These are phyloP conservation scores for Apus apus DNA, from an alignment of 2,113 vertebrate genomes.

Conservation along the genomic window DNA sequence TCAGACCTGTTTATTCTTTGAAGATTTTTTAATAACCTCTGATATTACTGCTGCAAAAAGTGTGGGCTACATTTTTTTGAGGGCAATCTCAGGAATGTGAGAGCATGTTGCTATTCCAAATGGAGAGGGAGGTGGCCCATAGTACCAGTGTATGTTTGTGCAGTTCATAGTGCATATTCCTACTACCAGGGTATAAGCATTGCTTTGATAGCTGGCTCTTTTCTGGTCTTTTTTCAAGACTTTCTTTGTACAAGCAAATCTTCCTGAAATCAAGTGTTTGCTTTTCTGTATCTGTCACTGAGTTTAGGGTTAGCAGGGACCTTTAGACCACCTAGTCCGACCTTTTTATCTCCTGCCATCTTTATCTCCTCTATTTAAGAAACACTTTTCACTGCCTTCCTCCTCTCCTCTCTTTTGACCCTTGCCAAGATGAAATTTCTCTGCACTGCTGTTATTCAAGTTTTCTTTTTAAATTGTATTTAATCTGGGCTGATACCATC, in stretches of 20 bases:
- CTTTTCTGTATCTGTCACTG: conserved; percentile 32
- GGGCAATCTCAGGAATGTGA: conserved; percentile 22
- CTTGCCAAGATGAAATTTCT: neutral
- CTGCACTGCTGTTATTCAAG: neutral
- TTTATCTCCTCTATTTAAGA: conserved; percentile 25
- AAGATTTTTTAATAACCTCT: neutral
- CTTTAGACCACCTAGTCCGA: conserved; percentile 41
- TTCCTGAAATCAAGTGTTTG: conserved; percentile 38
- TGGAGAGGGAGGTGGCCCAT: neutral
- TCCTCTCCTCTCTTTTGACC: neutral
- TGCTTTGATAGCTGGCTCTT: neutral
- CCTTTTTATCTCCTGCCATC: conserved; percentile 35
- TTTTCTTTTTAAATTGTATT: neutral
- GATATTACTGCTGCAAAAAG: neutral
- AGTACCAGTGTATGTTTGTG: neutral
- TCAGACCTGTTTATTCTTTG: neutral
- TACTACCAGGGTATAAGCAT: neutral
- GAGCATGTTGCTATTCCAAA: neutral
- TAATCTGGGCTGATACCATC: neutral
- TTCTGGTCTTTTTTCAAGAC: neutral
- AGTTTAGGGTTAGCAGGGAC: conserved; percentile 21
- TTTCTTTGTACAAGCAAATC: conserved; percentile 27
- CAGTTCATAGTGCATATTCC: neutral
- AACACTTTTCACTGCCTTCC: neutral
- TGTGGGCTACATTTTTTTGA: neutral